A percentile compares a stretch with the other conserved stretches of the same genome.
Conservation (phyloP, 1,140 invertebrate genomes). For the Drosophila subobscura region DNA sequence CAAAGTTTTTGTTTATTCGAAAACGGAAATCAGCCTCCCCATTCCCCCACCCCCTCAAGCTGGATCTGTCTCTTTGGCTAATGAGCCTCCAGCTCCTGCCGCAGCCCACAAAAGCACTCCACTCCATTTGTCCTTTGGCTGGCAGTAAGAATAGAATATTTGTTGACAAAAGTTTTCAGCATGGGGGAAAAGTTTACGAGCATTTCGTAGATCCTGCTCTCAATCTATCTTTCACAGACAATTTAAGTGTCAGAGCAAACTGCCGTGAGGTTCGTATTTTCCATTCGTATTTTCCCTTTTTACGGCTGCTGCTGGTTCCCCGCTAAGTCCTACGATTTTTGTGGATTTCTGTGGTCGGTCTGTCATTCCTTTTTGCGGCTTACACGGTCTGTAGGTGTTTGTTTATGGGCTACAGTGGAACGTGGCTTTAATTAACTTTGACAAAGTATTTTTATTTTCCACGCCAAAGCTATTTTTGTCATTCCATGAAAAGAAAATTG, state of each 20-base stretch:
- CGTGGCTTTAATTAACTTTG: conserved; percentile 64
- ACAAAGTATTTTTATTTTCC: conserved; percentile 25
- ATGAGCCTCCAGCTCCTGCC: conserved; percentile 9
- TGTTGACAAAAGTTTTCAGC: conserved; percentile 62
- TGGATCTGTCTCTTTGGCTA: conserved; percentile 13
- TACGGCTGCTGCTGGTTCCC: conserved; percentile 22
- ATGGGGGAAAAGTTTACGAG: conserved; percentile 52
- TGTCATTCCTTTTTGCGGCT: conserved; percentile 7
- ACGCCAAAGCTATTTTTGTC: conserved; percentile 28
- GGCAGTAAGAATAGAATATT: conserved; percentile 45
- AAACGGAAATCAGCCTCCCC: neutral
- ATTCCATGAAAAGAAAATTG: conserved; percentile 9
- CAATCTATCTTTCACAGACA: conserved; percentile 68
- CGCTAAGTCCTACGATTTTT: conserved; percentile 41
- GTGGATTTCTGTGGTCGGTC: conserved; percentile 26
- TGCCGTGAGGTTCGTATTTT: conserved; percentile 20
- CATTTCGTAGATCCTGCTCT: conserved; percentile 31
- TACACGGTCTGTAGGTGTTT: conserved; percentile 50
- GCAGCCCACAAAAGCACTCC: conserved; percentile 2
- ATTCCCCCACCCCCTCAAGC: neutral
- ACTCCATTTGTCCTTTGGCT: conserved; percentile 36
- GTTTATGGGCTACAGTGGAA: conserved; percentile 49
- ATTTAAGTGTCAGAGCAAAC: conserved; percentile 52
- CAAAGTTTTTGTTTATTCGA: neutral
- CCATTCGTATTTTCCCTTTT: conserved; percentile 22